These are phyloP conservation scores for Trichonephila inaurata DNA, from an alignment of 1,140 invertebrate species.

Conservation along the genomic window DNA sequence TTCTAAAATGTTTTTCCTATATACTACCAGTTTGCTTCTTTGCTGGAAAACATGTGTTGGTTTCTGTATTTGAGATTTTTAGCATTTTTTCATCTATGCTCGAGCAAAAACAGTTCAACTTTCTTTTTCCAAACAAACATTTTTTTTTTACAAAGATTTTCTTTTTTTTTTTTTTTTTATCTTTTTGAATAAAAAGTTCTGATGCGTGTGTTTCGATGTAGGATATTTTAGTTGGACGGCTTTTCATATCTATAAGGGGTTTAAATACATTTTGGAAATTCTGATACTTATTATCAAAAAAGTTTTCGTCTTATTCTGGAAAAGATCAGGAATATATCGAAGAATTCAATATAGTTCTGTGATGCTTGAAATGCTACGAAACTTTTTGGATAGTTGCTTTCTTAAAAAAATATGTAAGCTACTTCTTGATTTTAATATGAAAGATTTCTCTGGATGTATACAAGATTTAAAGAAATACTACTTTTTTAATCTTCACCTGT, in stretches of 20 bases:
- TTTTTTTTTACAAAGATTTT: too few relatives aligned
- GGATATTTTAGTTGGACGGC: conserved; percentile 6
- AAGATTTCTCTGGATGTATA: too few relatives aligned
- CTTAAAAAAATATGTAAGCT: not conserved
- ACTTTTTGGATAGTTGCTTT: not conserved
- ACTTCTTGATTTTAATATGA: too few relatives aligned
- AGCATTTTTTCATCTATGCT: not conserved
- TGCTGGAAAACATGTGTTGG: conserved; percentile 8
- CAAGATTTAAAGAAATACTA: too few relatives aligned
- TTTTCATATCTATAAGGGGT: not conserved
- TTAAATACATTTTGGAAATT: conserved; percentile 1
- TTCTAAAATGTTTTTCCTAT: conserved; percentile 49
- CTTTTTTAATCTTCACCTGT: too few relatives aligned
- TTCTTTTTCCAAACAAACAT: not conserved
- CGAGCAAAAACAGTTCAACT: conserved; percentile 9
- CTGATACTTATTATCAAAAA: not conserved
- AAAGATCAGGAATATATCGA: not conserved
- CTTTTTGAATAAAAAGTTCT: conserved; percentile 9
- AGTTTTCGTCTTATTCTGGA: not conserved
- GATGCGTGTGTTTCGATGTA: not conserved
- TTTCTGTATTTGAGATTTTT: conserved; percentile 16
- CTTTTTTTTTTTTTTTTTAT: not conserved
- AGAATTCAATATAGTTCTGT: not conserved
- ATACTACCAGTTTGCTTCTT: conserved; percentile 27
- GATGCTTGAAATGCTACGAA: not conserved